Evolutionary conservation across 2,888 invertebrate species (phyloP), one percentile per base, ranked within the genome.

Genomic region (Caenorhabditis afra): DNA sequence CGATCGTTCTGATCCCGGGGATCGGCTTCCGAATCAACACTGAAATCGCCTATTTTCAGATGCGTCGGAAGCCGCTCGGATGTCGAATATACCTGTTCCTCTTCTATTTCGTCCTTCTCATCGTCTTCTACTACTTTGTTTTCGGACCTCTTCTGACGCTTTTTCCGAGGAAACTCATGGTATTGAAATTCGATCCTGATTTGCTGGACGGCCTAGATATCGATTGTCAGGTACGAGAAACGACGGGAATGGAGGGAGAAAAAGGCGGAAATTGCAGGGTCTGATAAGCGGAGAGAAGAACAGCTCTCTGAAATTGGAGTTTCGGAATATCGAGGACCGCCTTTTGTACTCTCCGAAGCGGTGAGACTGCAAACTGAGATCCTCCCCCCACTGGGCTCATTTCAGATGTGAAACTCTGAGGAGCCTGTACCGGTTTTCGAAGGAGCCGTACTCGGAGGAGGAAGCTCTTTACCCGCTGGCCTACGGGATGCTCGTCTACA

Each of bases 401-500:
- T 29, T 29, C 73, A 81, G 74, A 71, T 83, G 82, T 18, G 8
- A 35, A 39, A 47, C 39, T 12, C 45, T 83, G 7, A 68, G 74
- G 41, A 3, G 35, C 0, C 14, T 81, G 7, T 83, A 71, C 35
- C 37, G 18, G 2, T 83, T 83, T 39, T 12, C 49, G 4, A 20
- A 35, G 1, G 12, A 50, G 0, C 59, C 79, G 1, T 18, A 68
- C 7, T 81, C 81, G 2, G 22, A 76, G 20, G 81, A 79, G 58
- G 83, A 83, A 37, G 53, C 59, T 7, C 44, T 52, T 0, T 83
- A 52, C 39, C 77, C 83, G 4, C 53, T 83, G 22, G 77, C 81
- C 0, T 83, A 83, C 45, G 83, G 83, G 3, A 68, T 81, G 35
- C 18, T 83, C 4, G 81, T 77, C 1, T 81, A 81, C 41, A 68